phyloP scores from a whole-genome alignment of 2,113 vertebrate species.

The Rafetus swinhoei region DNA sequence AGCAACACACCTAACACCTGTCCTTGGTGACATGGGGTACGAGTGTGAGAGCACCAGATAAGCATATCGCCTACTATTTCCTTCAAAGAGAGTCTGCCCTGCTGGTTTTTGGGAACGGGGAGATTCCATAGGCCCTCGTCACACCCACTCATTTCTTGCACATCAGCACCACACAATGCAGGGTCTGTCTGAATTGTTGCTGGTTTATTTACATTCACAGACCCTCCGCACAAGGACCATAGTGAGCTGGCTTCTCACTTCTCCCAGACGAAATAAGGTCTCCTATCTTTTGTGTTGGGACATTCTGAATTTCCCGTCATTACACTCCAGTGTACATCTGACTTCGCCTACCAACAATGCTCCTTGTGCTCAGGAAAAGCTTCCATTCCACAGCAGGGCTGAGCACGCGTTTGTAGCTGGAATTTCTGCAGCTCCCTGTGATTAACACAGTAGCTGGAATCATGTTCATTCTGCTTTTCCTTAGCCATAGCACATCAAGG shows the following conservation, averaged over 20 bases:
- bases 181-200: not conserved
- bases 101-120: not conserved
- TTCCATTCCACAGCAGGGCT: not conserved
- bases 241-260: not conserved
- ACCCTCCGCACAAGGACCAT: not conserved
- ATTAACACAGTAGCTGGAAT: not conserved
- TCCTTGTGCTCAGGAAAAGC: not conserved
- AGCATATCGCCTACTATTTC: not conserved
- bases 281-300: not conserved
- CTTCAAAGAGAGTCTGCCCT: not conserved
- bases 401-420: not conserved
- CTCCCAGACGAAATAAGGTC: not conserved
- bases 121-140: not conserved
- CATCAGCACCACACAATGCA: fast-evolving
- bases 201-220: not conserved
- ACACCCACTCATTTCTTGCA: not conserved
- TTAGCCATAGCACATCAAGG: not conserved
- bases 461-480: conserved; percentile 16
- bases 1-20: conserved; percentile 45
- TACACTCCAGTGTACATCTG: not conserved
- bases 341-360: not conserved
- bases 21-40: not conserved
- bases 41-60: not conserved
- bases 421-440: not conserved
- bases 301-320: not conserved